Evolutionary conservation across 2,888 invertebrate genomes (phyloP).

Genomic region (Dinocampus coccinellae): DNA sequence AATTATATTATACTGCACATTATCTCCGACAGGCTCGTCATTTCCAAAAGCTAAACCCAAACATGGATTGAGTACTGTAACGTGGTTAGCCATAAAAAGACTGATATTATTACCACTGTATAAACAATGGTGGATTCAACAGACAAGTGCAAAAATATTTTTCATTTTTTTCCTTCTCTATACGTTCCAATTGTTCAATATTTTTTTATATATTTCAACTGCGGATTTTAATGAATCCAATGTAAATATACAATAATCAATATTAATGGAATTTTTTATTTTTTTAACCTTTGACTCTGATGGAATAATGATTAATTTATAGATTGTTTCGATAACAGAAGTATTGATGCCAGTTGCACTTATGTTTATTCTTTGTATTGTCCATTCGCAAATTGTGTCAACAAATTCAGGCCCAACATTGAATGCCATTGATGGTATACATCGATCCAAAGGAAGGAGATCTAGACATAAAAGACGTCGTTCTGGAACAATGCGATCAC

Average conservation of each 20-base stretch:
- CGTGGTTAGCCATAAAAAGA: slow-evolving; percentile 85
- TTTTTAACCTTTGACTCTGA: slow-evolving; percentile 4
- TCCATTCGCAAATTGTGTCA: slow-evolving; percentile 86
- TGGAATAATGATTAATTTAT: slow-evolving; percentile 50
- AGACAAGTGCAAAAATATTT: slow-evolving; percentile 85
- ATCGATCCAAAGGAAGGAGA: slow-evolving; percentile 54
- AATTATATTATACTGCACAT: too few relatives aligned
- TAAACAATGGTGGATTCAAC: slow-evolving; percentile 91
- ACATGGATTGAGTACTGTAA: slow-evolving; percentile 88
- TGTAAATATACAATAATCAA: slow-evolving; percentile 67
- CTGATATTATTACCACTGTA: slow-evolving; percentile 88
- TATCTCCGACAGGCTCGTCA: slow-evolving; percentile 84
- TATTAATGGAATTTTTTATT: background rate
- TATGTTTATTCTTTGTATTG: slow-evolving; percentile 81
- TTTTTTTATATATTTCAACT: slow-evolving; percentile 71
- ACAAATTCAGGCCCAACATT: slow-evolving; percentile 71
- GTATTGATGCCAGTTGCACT: slow-evolving; percentile 80
- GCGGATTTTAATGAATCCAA: slow-evolving; percentile 67
- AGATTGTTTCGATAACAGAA: slow-evolving; percentile 77
- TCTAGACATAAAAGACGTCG: slow-evolving; percentile 59
- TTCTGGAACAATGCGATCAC: slow-evolving; percentile 58
- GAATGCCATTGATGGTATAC: slow-evolving; percentile 50
- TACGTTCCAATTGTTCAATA: slow-evolving; percentile 78
- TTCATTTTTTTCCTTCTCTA: slow-evolving; percentile 83
- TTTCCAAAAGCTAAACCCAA: slow-evolving; percentile 97